A percentile compares a stretch with the other conserved stretches of the same genome.
Conservation (phyloP, 2,113 vertebrate genomes). For the Empidonax alnorum region DNA sequence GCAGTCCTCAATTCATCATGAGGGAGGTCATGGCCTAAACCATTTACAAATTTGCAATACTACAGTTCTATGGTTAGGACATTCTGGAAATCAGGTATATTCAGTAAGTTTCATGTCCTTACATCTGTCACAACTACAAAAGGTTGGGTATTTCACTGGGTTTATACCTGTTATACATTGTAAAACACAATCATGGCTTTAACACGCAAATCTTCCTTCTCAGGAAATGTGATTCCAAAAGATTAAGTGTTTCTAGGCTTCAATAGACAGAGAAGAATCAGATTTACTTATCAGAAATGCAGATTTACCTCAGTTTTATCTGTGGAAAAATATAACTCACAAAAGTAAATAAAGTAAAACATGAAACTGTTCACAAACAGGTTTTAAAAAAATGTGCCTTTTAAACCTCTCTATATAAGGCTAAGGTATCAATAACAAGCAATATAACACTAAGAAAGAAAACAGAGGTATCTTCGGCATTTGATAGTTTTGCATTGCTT, state of each 20-base stretch:
- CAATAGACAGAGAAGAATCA: background rate
- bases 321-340: background rate
- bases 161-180: background rate
- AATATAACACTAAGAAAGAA: background rate
- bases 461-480: background rate
- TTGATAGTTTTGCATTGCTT: background rate
- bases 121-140: background rate
- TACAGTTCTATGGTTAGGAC: background rate
- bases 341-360: background rate
- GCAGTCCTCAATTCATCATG: background rate
- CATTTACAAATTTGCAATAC: background rate
- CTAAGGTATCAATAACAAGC: background rate
- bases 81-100: background rate
- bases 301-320: background rate
- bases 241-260: background rate
- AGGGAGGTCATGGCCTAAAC: background rate
- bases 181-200: background rate
- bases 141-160: background rate
- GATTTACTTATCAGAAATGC: background rate
- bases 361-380: background rate
- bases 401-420: background rate
- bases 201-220: background rate
- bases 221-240: background rate
- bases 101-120: background rate
- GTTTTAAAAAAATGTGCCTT: background rate